Percentiles rank a stretch among this genome's conserved stretches.
Evolutionary conservation across 2,113 vertebrate genomes (phyloP).

Genomic region (Pterocles burchelli): DNA sequence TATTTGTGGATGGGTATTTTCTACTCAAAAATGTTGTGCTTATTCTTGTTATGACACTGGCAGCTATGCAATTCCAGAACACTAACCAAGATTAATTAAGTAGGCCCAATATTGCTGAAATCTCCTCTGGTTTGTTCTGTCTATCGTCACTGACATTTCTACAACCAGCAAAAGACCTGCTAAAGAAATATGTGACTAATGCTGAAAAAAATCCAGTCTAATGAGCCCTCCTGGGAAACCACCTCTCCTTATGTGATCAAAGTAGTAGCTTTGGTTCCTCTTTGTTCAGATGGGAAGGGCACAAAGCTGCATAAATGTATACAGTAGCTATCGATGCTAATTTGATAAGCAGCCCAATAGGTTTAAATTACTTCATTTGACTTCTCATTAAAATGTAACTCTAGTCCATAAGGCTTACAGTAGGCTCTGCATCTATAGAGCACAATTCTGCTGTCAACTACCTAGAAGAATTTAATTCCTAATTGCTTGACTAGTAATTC

Average conservation of each 20-base stretch:
- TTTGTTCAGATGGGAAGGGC: not conserved
- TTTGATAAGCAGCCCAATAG: not conserved
- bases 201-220: slow-evolving; percentile 37
- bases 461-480: not conserved
- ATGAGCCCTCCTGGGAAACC: slow-evolving; percentile 54
- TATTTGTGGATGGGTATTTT: not conserved
- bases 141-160: not conserved
- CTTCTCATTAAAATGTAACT: not conserved
- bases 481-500: not conserved
- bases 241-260: not conserved
- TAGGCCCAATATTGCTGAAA: not conserved
- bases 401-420: not conserved
- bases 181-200: slow-evolving; percentile 37
- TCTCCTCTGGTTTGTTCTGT: not conserved
- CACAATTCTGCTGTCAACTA: not conserved
- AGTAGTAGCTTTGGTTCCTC: not conserved
- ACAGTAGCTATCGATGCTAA: not conserved
- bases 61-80: slow-evolving; percentile 15
- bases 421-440: not conserved
- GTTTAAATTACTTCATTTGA: not conserved
- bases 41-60: not conserved
- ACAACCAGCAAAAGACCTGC: slow-evolving; percentile 21
- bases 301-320: not conserved
- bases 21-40: not conserved
- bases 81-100: slow-evolving; percentile 53